Conservation (phyloP, 2,113 vertebrate species). For the Percopsis transmontana region DNA sequence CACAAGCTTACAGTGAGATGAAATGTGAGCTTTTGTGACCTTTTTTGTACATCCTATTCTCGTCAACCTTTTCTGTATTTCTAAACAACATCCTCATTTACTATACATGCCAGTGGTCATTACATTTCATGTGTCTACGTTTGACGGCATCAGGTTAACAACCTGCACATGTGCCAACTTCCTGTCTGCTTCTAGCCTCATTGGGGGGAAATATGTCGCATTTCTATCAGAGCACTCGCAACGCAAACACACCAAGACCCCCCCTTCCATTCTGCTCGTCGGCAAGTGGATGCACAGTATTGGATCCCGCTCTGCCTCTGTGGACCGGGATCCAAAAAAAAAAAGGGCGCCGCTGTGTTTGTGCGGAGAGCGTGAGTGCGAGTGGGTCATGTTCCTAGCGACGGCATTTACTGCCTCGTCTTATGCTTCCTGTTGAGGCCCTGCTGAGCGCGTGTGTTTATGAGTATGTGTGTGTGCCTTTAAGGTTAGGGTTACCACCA, state of each 20-base stretch:
- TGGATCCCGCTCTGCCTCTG: slow-evolving; percentile 22
- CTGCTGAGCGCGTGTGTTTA: slow-evolving; percentile 24
- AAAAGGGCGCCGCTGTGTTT: slow-evolving; percentile 25
- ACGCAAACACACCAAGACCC: background rate
- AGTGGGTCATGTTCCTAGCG: slow-evolving; percentile 62
- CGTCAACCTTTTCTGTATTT: background rate
- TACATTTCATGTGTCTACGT: background rate
- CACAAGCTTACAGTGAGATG: background rate
- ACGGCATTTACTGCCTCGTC: slow-evolving; percentile 41
- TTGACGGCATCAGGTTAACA: background rate
- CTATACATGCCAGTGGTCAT: background rate
- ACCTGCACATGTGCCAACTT: slow-evolving; percentile 3
- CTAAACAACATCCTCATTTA: background rate
- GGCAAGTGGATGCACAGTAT: slow-evolving; percentile 1
- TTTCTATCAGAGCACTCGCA: slow-evolving; percentile 15
- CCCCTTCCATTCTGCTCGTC: slow-evolving; percentile 1
- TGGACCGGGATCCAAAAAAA: background rate
- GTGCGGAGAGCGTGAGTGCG: slow-evolving; percentile 27
- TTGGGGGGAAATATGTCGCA: background rate
- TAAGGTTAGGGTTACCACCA: no score
- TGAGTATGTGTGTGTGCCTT: background rate
- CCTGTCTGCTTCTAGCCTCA: background rate
- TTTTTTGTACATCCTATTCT: no score
- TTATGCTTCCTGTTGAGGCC: slow-evolving; percentile 36
- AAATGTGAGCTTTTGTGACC: no score